A percentile compares a stretch with the other conserved stretches of the same genome.
These are phyloP conservation scores for Sminthurinus aureus DNA, from an alignment of 2,888 invertebrate species.

Conservation along the genomic window DNA sequence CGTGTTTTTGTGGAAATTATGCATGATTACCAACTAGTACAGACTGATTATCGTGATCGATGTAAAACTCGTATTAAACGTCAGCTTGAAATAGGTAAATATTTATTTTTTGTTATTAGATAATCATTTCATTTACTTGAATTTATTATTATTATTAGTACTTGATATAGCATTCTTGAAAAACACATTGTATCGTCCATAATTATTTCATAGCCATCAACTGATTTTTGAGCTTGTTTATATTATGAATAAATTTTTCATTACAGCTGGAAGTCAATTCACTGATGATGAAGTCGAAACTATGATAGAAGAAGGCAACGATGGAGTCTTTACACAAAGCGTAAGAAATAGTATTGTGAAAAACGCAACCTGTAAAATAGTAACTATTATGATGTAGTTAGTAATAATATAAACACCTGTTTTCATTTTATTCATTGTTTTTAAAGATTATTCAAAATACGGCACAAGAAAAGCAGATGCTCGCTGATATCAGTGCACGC, in stretches of 20 bases:
- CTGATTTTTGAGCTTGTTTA: not conserved
- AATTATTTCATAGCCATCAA: not conserved
- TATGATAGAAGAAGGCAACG: constrained; percentile 50
- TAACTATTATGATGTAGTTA: not conserved
- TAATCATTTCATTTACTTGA: not conserved
- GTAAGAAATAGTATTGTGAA: constrained; percentile 32
- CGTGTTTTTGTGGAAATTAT: constrained; percentile 69
- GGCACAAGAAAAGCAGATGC: constrained; percentile 64
- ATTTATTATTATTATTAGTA: not conserved
- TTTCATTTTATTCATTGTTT: not conserved
- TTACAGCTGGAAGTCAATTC: constrained; percentile 39
- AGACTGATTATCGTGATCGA: constrained; percentile 69
- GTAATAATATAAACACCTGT: not conserved
- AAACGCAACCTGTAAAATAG: too few relatives aligned
- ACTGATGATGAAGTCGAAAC: constrained; percentile 49
- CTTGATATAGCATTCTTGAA: not conserved
- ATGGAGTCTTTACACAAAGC: constrained; percentile 46
- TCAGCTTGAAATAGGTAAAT: constrained; percentile 70
- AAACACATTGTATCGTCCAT: not conserved
- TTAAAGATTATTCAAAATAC: constrained; percentile 46
- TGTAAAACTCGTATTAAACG: constrained; percentile 69
- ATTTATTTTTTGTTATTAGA: too few relatives aligned
- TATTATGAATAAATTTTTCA: not conserved
- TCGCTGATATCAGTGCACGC: constrained; percentile 82
- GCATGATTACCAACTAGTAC: constrained; percentile 69